Conservation (phyloP, 1,140 invertebrate genomes). For the Palaemon carinicauda region DNA sequence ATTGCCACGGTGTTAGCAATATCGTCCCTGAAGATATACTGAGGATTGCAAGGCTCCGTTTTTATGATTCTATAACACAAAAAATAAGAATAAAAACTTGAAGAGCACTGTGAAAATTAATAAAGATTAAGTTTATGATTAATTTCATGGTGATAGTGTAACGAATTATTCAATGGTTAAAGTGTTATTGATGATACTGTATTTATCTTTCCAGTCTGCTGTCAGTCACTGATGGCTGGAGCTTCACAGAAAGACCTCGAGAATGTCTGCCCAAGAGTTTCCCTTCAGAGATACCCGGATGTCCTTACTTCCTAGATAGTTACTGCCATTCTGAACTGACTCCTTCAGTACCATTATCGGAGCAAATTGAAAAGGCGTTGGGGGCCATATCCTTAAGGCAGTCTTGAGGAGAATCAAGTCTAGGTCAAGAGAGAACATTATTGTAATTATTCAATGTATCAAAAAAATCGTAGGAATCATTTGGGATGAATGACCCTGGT, state of each 20-base stretch:
- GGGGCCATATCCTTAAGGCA: not conserved
- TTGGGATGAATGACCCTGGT: too few relatives aligned
- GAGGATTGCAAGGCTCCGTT: too few relatives aligned
- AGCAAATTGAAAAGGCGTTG: slow-evolving; percentile 73
- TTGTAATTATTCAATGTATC: not conserved
- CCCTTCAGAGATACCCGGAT: slow-evolving; percentile 78
- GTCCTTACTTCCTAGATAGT: slow-evolving; percentile 84
- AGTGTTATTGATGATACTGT: too few relatives aligned
- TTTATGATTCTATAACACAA: too few relatives aligned
- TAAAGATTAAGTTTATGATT: too few relatives aligned
- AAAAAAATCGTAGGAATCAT: too few relatives aligned
- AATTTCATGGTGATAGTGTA: too few relatives aligned
- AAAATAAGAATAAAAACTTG: too few relatives aligned
- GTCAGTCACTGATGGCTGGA: slow-evolving; percentile 72
- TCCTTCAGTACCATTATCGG: slow-evolving; percentile 69
- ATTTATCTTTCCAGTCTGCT: slow-evolving; percentile 72
- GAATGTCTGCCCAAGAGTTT: slow-evolving; percentile 86
- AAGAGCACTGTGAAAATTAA: too few relatives aligned
- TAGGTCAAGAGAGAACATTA: not conserved
- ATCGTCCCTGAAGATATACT: too few relatives aligned
- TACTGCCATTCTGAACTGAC: slow-evolving; percentile 78
- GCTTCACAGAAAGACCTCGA: slow-evolving; percentile 75
- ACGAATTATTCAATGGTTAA: too few relatives aligned
- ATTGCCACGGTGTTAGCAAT: too few relatives aligned
- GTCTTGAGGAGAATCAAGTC: slow-evolving; percentile 8